Conservation (phyloP, 2,113 vertebrate species). For the Toxotes jaculatrix region DNA sequence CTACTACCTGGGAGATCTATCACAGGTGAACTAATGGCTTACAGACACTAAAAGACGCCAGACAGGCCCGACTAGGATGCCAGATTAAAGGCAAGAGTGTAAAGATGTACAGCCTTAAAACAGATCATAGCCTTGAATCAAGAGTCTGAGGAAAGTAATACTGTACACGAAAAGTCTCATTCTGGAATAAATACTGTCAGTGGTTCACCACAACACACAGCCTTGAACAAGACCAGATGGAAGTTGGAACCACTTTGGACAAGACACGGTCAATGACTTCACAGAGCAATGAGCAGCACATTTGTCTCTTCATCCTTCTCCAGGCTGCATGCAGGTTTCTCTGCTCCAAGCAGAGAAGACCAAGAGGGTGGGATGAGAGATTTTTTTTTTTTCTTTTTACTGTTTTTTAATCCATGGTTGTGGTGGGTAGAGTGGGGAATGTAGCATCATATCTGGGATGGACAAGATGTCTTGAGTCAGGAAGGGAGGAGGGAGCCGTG, state of each 20-base stretch:
- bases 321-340: conserved; percentile 80
- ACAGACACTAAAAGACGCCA: conserved; percentile 41
- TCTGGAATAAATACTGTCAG: conserved; percentile 71
- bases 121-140: conserved; percentile 54
- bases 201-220: conserved; percentile 65
- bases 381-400: conserved; percentile 10
- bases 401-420: conserved; percentile 52
- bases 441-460: conserved; percentile 76
- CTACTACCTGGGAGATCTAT: conserved; percentile 42
- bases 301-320: conserved; percentile 68
- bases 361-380: conserved; percentile 54
- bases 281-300: conserved; percentile 71
- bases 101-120: conserved; percentile 54
- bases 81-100: conserved; percentile 72
- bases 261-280: conserved; percentile 65
- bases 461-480: conserved; percentile 78
- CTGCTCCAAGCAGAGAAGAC: conserved; percentile 56
- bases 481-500: conserved; percentile 70
- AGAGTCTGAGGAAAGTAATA: conserved; percentile 58
- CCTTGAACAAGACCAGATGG: conserved; percentile 52
- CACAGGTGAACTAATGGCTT: conserved; percentile 36
- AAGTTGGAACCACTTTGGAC: conserved; percentile 54
- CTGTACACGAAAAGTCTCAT: conserved; percentile 38
- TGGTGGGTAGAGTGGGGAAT: conserved; percentile 60
- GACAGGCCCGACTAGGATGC: conserved; percentile 41